phyloP scores from a whole-genome alignment of 2,888 invertebrate species.

The Ptilodon capucinus region DNA sequence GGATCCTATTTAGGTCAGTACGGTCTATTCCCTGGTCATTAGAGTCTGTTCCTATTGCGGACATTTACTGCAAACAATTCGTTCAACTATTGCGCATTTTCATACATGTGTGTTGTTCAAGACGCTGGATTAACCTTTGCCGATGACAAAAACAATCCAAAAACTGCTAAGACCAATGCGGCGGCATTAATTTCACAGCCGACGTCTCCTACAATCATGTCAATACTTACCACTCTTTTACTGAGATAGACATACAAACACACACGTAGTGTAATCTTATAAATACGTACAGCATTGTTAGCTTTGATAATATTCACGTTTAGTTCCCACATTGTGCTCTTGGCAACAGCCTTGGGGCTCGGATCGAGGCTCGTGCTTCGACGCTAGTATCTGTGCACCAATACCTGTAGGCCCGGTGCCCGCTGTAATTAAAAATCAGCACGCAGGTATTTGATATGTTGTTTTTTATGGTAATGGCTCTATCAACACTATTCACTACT shows the following conservation, averaged over 20 bases:
- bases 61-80: too few relatives aligned
- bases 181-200: neutral
- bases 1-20: too few relatives aligned
- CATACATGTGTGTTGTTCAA: too few relatives aligned
- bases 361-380: neutral
- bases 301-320: neutral
- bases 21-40: too few relatives aligned
- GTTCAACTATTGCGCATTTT: too few relatives aligned
- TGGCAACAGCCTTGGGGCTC: neutral
- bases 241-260: neutral
- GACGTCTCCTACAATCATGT: neutral
- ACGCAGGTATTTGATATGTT: neutral
- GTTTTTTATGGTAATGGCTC: neutral
- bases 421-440: neutral
- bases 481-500: neutral
- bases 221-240: neutral
- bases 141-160: neutral
- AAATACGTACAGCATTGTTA: neutral
- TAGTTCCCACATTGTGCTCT: constrained; percentile 1
- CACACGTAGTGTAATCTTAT: neutral
- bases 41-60: too few relatives aligned
- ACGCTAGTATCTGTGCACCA: neutral
- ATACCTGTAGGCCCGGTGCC: neutral
- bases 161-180: neutral
- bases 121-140: too few relatives aligned